Conservation (phyloP, 2,888 invertebrate genomes). For the Arge pagana region DNA sequence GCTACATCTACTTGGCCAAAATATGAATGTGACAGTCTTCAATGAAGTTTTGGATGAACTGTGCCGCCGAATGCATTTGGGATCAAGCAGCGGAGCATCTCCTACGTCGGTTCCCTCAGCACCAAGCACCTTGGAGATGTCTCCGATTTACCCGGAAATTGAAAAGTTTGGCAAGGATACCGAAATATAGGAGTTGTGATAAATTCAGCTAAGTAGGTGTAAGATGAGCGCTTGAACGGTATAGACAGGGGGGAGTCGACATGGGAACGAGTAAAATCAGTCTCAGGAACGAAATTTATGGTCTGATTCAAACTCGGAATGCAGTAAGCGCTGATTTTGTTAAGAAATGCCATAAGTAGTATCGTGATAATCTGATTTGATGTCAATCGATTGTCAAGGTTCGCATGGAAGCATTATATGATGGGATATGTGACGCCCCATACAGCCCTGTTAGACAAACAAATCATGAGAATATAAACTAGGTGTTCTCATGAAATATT, state of each 20-base stretch:
- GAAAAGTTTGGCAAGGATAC: constrained; percentile 82
- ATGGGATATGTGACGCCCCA: background rate
- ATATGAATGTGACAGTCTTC: constrained; percentile 81
- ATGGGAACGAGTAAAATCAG: too few species aligned
- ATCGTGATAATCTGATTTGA: too few species aligned
- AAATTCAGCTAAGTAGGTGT: background rate
- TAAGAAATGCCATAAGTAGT: too few species aligned
- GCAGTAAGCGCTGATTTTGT: too few species aligned
- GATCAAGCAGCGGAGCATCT: constrained; percentile 67
- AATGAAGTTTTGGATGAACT: constrained; percentile 80
- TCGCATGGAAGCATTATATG: too few species aligned
- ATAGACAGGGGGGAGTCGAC: too few species aligned
- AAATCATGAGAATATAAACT: too few species aligned
- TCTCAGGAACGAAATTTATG: too few species aligned
- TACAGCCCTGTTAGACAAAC: background rate
- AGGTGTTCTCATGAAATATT: background rate
- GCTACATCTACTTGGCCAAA: constrained; percentile 82
- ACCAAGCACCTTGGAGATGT: constrained; percentile 85
- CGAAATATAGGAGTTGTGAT: constrained; percentile 68
- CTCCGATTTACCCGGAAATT: constrained; percentile 81
- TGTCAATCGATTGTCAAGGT: too few species aligned
- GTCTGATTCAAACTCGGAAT: too few species aligned
- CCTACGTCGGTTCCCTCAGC: constrained; percentile 71
- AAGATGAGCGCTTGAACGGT: background rate
- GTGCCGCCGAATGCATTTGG: constrained; percentile 70